These are phyloP conservation scores for Zenarchopterus dispar DNA, from an alignment of 2,797 vertebrate genomes.

Conservation along the genomic window DNA sequence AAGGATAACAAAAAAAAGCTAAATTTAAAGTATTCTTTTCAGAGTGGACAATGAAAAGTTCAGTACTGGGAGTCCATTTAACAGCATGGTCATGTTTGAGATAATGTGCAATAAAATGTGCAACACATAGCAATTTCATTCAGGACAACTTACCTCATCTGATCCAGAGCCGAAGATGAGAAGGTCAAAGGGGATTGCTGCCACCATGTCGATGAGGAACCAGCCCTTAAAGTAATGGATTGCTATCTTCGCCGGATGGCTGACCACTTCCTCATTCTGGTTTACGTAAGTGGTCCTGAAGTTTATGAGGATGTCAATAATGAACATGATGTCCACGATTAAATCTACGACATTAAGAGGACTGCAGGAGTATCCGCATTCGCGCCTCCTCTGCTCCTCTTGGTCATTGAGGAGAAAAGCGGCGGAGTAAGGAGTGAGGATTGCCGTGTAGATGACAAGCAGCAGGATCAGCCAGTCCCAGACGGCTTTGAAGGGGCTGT, in stretches of 20 bases:
- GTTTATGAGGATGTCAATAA: conserved; percentile 99
- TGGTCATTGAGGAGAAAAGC: conserved; percentile 96
- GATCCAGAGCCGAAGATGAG: conserved; percentile 99
- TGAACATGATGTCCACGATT: conserved; percentile 99
- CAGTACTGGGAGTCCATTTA: conserved; percentile 71
- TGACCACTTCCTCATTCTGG: conserved; percentile 98
- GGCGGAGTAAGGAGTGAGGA: conserved; percentile 97
- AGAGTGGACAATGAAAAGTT: conserved; percentile 69
- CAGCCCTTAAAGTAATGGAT: conserved; percentile 99
- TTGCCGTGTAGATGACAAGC: conserved; percentile 97
- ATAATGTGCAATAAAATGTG: conserved; percentile 43
- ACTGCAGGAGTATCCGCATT: conserved; percentile 97
- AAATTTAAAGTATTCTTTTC: conserved; percentile 81
- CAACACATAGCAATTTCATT: conserved; percentile 11
- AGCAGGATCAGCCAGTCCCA: conserved; percentile 99
- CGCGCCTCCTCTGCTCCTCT: conserved; percentile 92
- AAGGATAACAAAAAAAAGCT: conserved; percentile 42
- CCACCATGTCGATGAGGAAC: conserved; percentile 99
- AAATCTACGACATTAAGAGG: conserved; percentile 97
- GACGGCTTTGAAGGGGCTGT: conserved; percentile 98
- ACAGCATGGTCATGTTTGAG: conserved; percentile 30
- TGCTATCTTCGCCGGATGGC: conserved; percentile 96
- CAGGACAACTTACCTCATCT: conserved; percentile 91
- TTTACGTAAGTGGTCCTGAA: conserved; percentile 99
- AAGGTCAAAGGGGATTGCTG: conserved; percentile 98